Evolutionary conservation across 2,888 invertebrate species (phyloP), one percentile per base, ranked within the genome.

Genomic region (Suillia variegata): DNA sequence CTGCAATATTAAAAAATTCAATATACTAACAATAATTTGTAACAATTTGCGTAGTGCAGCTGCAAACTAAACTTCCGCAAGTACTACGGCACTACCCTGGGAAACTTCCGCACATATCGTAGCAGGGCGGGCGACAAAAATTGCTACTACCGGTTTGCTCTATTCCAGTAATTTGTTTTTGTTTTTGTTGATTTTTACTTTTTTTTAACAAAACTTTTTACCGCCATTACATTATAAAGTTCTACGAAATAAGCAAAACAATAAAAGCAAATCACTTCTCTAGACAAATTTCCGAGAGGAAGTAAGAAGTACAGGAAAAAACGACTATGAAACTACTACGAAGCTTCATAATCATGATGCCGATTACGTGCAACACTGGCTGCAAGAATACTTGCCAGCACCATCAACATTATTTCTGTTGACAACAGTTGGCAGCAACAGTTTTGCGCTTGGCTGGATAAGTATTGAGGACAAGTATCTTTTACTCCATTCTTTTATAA

Each of bases 401-500:
- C 45, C 17, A n/a, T 4, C n/a, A n/a, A 8, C 3, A n/a, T 8
- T 13, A n/a, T 13, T 38, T 13, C n/a, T 38, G 38, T 38, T n/a
- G 38, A 13, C 38, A n/a, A n/a, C 38, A 38, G 38, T 38, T 38
- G 45, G 45, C 45, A 18, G 45, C 45, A 17, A 45, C 45, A 45
- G 20, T 20, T 17, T 20, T 45, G 18, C 20, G 5, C 18, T 5
- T 4, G 38, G 15, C 6, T 38, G 38, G 38, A n/a, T n/a, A 38
- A 38, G n/a, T 38, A 38, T n/a, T 26, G 6, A 26, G 26, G n/a
- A n/a, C 6, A 31, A 31, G 6, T 31, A 31, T 8, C 8, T 13
- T 45, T 17, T 18, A 5, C 18, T 20, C 18, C 5, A 45, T 13
- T 18, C 45, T n/a, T n/a, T n/a, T n/a, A n/a, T n/a, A n/a, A n/a